Evolutionary conservation across 2,797 vertebrate species (phyloP), one percentile per base, ranked within the genome.

Genomic region (Sebastes oblongus): DNA sequence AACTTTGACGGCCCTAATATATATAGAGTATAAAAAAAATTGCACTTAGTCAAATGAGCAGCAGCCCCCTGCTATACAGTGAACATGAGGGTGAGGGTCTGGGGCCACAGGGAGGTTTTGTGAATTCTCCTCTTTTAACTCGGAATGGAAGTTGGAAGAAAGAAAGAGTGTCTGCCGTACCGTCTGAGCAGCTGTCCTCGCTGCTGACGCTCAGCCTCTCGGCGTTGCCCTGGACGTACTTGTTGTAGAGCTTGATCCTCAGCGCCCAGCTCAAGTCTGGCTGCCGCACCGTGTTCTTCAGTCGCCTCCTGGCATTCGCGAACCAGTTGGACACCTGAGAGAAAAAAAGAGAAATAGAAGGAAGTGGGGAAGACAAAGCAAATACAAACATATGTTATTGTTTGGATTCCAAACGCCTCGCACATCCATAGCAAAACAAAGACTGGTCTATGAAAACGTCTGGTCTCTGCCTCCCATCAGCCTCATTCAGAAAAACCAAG

Each of bases 251-350:
- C 86, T 99, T 99, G 94, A 99, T 99, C 91, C 98, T 90, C 59
- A 99, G 96, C 7, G 98, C 98, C 98, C 98, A 99, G 96, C 98
- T 99, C 72, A 99, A 95, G 80, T 99, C 98, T 24, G 98, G 98
- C 91, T 99, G 98, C 93, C 98, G 95, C 90, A 99, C 98, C 0
- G 98, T 99, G 91, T 99, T 99, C 95, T 99, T 99, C 94, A 99
- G 96, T 46, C 98, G 96, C 85, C 98, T 97, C 91, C 98, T 96
- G 80, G 98, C 98, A 68, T 99, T 99, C 81, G 98, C 98, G 87
- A 99, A 99, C 98, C 98, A 99, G 93, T 99, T 99, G 36, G 98
- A 99, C 56, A 99, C 98, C 98, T 99, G 80, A 65, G 65, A 69
- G 72, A 70, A 66, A 16, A 72, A 72, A 16, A 69, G 27, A 64